A percentile compares a stretch with the other conserved stretches of the same genome.
Evolutionary conservation across 2,113 vertebrate genomes (phyloP).

Genomic region (Erythrocercus mccallii): DNA sequence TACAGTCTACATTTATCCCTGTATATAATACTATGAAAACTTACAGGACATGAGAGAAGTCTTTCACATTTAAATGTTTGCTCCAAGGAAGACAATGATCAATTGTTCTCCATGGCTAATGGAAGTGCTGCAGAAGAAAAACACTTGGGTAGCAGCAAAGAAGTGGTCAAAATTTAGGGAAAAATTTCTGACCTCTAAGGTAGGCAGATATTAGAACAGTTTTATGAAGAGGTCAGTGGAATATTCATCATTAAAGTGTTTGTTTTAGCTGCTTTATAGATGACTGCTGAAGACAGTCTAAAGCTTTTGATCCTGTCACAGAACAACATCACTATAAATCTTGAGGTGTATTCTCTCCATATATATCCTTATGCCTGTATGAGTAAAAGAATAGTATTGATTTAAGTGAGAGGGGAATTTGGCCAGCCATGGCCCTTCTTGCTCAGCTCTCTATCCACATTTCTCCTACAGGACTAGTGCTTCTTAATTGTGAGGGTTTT

Average conservation of each 20-base stretch:
- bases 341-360: background rate
- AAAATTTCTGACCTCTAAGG: background rate
- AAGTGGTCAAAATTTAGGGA: background rate
- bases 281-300: background rate
- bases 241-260: background rate
- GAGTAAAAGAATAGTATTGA: background rate
- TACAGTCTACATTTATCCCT: background rate
- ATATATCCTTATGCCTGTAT: background rate
- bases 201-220: background rate
- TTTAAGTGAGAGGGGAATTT: background rate
- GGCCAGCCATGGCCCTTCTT: background rate
- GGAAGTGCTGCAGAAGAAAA: background rate
- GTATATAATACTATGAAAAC: background rate
- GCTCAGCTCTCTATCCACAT: background rate
- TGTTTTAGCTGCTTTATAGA: background rate
- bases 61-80: background rate
- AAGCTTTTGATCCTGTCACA: background rate
- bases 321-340: background rate
- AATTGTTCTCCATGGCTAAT: background rate
- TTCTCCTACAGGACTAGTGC: background rate
- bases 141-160: background rate
- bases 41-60: background rate
- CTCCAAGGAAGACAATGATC: background rate
- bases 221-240: background rate
- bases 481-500: conserved; percentile 28